Evolutionary conservation across 2,888 invertebrate species (phyloP), one percentile per base, ranked within the genome.

Genomic region (Strigamia transsilvanica): DNA sequence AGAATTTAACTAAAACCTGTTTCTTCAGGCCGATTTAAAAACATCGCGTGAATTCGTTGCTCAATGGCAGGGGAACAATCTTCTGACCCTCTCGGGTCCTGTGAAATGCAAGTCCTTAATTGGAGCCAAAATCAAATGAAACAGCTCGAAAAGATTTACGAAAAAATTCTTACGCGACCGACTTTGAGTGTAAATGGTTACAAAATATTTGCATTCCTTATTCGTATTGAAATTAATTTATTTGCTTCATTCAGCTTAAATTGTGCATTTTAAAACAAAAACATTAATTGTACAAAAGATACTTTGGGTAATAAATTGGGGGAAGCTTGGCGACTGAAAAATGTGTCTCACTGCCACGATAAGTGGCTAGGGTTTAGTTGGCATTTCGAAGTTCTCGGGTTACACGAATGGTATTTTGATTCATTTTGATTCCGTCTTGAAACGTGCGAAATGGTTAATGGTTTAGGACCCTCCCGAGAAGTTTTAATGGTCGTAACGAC

Each of bases 1-100:
- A 18, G 0, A 73, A 73, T 73, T 73, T 73, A 18, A 73, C 15
- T 73, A 4, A 73, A 73, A n/a, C 13, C 15, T 21, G 15, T 18
- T 73, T 73, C 86, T 86, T 77, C 86, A 88, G 88, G 86, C 86
- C 83, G 89, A 89, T 84, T 85, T 90, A 82, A 85, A 86, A 84
- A 88, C 89, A 9, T 88, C 88, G 23, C 85, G 90, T 2, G 91
- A 90, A 79, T 91, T 94, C 83, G 87, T 92, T 84, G 97, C 95
- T 79, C 93, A 93, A 81, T 98, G 97, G 97, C 93, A 94, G 88
- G 94, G 93, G 32, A 94, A 93, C 88, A 91, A 91, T 86, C 89
- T 97, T 84, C 87, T 93, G 82, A 93, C 95, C 82, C 89, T 91
- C 81, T 91, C 90, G 38, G 94, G 94, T 84, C 91, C 91, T 86